phyloP scores from a whole-genome alignment of 2,888 invertebrate genomes.

The Physocephala rufipes region DNA sequence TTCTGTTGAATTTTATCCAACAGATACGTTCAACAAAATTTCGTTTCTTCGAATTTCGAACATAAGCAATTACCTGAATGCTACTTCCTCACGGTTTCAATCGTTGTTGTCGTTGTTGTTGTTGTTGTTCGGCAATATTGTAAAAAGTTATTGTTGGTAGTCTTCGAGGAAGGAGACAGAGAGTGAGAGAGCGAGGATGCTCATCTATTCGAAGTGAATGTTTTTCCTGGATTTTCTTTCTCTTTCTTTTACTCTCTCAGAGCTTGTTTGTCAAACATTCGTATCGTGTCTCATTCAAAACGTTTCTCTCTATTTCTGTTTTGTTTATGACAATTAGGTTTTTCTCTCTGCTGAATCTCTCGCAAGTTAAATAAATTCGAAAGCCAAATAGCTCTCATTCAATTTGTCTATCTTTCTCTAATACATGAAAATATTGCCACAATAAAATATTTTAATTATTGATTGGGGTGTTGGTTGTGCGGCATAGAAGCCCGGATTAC shows the following conservation, averaged over 20 bases:
- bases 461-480: too few species aligned
- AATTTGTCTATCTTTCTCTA: too few species aligned
- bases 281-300: not conserved
- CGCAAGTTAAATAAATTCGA: not conserved
- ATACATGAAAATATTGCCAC: too few species aligned
- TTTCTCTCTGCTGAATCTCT: conserved; percentile 5
- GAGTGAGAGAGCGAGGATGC: not conserved
- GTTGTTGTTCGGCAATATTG: not conserved
- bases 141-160: not conserved
- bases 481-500: too few species aligned
- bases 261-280: not conserved
- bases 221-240: too few species aligned
- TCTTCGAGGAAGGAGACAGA: not conserved
- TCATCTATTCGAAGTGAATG: too few species aligned
- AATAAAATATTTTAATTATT: too few species aligned
- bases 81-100: not conserved
- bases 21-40: conserved; percentile 10
- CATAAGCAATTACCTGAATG: conserved; percentile 36
- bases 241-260: not conserved
- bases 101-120: not conserved
- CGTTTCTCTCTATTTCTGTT: too few species aligned
- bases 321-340: too few species aligned
- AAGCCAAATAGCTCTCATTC: too few species aligned
- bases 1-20: not conserved
- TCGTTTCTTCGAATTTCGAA: not conserved